Evolutionary conservation across 2,797 vertebrate genomes (phyloP), one percentile per base, ranked within the genome.

Genomic region (Halcyon chelicuti): DNA sequence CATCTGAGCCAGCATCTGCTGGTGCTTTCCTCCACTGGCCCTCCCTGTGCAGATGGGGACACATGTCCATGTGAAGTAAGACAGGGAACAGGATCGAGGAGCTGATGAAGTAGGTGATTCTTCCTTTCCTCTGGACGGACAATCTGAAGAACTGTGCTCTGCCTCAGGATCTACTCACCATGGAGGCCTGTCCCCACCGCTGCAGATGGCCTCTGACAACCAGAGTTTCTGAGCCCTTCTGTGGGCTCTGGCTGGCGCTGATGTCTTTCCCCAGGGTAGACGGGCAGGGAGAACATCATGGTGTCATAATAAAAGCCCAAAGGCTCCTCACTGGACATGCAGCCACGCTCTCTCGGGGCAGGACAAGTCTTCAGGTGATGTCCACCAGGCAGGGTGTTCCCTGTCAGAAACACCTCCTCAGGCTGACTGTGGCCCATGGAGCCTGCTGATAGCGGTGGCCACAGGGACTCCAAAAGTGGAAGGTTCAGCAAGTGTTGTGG

Each of bases 11-110:
- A 40, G 31, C 39, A 35, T 12, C 57, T 40, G 15, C 37, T 1
- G 0, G 28, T 31, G 46, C 62, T 25, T 70, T n/a, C 49, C 31
- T 33, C 62, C 13, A 19, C 19, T 1, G 1, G 21, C 35, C 14
- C 2, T 13, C 42, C 13, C 19, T 6, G 49, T 2, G 0, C 0
- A 1, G 15, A 12, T 11, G 5, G 14, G 6, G 9, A 11, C 3
- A 2, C 35, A 46, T 3, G 1, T 46, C 37, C 4, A 1, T 5
- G n/a, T 21, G n/a, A 57, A 58, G 25, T 33, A 7, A 63, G 65
- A 28, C 13, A 9, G 12, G 31, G 39, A 37, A 18, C 1, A 1
- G 22, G 42, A 44, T 20, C 2, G 0, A 13, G 28, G 5, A 26
- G 28, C 47, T 39, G 37, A 8, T 4, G 1, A 9, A 18, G 14